These are phyloP conservation scores for Heterochromis multidens DNA, from an alignment of 2,113 vertebrate genomes.

Conservation along the genomic window DNA sequence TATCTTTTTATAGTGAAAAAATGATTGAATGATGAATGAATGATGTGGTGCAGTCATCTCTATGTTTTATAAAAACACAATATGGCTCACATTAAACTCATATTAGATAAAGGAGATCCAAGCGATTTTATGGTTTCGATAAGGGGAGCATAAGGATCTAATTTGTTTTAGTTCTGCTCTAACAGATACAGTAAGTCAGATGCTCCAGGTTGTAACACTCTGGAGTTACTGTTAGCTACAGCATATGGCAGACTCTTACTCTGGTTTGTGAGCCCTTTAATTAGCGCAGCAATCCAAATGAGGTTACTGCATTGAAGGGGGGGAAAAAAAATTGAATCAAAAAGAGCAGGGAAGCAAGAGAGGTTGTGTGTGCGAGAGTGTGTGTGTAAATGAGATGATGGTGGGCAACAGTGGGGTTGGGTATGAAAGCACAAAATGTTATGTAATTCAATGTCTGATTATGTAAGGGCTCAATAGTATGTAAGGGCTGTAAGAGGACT, in stretches of 20 bases:
- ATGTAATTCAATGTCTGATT: conserved; percentile 46
- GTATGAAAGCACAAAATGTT: conserved; percentile 29
- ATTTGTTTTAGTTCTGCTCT: conserved; percentile 37
- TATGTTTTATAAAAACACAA: neutral
- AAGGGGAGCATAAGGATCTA: conserved; percentile 41
- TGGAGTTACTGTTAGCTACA: conserved; percentile 33
- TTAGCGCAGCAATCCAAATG: conserved; percentile 61
- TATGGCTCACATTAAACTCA: neutral
- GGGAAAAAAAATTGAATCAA: conserved; percentile 1
- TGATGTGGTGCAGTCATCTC: neutral
- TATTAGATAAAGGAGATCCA: neutral
- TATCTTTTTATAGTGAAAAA: neutral
- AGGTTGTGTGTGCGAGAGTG: neutral
- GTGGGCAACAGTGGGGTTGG: neutral
- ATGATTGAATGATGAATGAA: neutral
- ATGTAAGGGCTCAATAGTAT: conserved; percentile 61
- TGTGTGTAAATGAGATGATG: neutral
- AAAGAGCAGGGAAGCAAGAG: neutral
- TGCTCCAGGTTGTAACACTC: conserved; percentile 51
- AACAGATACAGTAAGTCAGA: conserved; percentile 42
- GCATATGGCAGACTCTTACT: conserved; percentile 53
- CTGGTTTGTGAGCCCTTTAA: conserved; percentile 52
- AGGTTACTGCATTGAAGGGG: conserved; percentile 49
- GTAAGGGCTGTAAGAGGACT: conserved; percentile 3
- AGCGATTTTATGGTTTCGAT: conserved; percentile 12